Evolutionary conservation across 2,888 invertebrate genomes (phyloP).

Genomic region (Anarsia innoxiella): DNA sequence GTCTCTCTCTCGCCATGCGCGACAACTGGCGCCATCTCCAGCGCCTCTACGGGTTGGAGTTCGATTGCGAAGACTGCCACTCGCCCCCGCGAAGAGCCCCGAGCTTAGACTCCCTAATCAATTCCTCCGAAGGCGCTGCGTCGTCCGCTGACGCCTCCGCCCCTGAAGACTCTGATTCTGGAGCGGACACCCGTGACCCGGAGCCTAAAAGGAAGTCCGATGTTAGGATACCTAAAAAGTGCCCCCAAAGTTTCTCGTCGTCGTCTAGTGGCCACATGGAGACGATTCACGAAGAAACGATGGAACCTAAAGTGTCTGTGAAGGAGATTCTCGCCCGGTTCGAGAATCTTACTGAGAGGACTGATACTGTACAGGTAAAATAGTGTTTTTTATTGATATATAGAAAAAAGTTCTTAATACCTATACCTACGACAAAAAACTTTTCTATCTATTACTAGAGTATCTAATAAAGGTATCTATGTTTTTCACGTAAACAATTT

Average conservation of each 20-base stretch:
- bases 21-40: slow-evolving; percentile 73
- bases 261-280: slow-evolving; percentile 83
- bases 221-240: slow-evolving; percentile 50
- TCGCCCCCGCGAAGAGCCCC: slow-evolving; percentile 63
- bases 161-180: slow-evolving; percentile 79
- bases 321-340: slow-evolving; percentile 88
- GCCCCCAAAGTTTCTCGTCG: slow-evolving; percentile 66
- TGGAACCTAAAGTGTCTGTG: slow-evolving; percentile 88
- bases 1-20: slow-evolving; percentile 70
- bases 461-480: too few relatives aligned
- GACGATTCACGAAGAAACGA: slow-evolving; percentile 85
- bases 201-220: slow-evolving; percentile 45
- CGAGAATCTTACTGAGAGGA: slow-evolving; percentile 79
- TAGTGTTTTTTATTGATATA: slow-evolving; percentile 1
- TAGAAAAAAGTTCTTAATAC: too few relatives aligned
- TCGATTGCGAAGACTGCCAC: slow-evolving; percentile 45
- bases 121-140: slow-evolving; percentile 79
- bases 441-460: too few relatives aligned
- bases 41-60: slow-evolving; percentile 65
- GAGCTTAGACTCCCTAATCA: slow-evolving; percentile 80
- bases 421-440: too few relatives aligned
- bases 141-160: slow-evolving; percentile 77
- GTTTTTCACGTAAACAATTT: too few relatives aligned
- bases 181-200: slow-evolving; percentile 77
- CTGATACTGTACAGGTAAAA: slow-evolving; percentile 40